Conservation (phyloP, 2,113 vertebrate species). For the Ranitomeya variabilis region DNA sequence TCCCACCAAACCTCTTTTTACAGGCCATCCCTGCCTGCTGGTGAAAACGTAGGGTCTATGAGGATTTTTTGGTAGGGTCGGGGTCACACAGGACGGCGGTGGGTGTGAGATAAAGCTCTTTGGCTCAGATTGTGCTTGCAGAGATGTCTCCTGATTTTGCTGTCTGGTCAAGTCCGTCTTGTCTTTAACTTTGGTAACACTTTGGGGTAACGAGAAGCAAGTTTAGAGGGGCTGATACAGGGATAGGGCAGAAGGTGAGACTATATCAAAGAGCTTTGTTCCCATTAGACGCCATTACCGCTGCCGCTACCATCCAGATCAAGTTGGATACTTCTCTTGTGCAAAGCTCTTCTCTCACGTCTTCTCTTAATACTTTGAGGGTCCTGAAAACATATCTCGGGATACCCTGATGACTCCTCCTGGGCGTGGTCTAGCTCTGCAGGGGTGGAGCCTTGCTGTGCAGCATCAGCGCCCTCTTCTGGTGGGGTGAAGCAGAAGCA, state of each 20-base stretch:
- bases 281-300: conserved; percentile 1
- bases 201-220: not conserved
- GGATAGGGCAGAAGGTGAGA: not conserved
- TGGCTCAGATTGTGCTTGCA: conserved; percentile 44
- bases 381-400: conserved; percentile 25
- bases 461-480: not conserved
- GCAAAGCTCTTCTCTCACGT: conserved; percentile 6
- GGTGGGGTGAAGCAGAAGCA: conserved; percentile 22
- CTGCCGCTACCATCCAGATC: conserved; percentile 43
- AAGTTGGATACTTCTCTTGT: not conserved
- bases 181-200: not conserved
- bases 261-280: not conserved
- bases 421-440: conserved; percentile 10
- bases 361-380: not conserved
- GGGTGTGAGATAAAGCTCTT: conserved; percentile 8
- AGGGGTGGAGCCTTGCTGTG: not conserved
- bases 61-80: not conserved
- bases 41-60: not conserved
- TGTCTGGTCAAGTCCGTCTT: not conserved
- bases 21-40: not conserved
- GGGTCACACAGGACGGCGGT: not conserved
- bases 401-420: conserved; percentile 25
- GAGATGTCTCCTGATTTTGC: not conserved
- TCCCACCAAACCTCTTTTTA: not conserved
- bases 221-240: not conserved